Conservation (phyloP, 2,113 vertebrate species). For the Plecotus auritus region DNA sequence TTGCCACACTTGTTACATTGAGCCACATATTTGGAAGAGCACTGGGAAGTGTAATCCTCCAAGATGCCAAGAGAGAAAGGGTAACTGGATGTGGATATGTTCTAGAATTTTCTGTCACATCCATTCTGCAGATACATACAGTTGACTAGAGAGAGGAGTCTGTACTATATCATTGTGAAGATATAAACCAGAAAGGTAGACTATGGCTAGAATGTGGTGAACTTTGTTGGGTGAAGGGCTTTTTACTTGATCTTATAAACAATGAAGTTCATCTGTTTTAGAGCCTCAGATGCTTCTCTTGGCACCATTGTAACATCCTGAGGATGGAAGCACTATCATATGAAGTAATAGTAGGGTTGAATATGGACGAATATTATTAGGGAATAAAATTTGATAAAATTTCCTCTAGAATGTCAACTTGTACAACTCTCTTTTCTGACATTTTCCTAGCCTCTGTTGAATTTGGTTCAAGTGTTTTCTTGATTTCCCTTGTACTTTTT, state of each 20-base stretch:
- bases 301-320: background rate
- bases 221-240: background rate
- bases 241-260: background rate
- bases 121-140: background rate
- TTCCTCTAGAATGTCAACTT: background rate
- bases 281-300: background rate
- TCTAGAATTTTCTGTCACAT: background rate
- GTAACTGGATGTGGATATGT: background rate
- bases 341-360: background rate
- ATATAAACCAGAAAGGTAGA: background rate
- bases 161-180: background rate
- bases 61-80: background rate
- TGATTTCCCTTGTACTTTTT: background rate
- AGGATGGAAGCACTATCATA: background rate
- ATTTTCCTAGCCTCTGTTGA: background rate
- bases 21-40: background rate
- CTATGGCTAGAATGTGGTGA: background rate
- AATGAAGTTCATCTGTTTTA: background rate
- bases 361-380: background rate
- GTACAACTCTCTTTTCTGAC: background rate
- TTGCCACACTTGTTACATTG: background rate
- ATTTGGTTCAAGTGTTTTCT: background rate
- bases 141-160: background rate
- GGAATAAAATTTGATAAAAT: background rate
- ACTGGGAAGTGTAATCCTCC: background rate